phyloP scores from a whole-genome alignment of 2,113 vertebrate genomes.

The Erpornis zantholeuca region DNA sequence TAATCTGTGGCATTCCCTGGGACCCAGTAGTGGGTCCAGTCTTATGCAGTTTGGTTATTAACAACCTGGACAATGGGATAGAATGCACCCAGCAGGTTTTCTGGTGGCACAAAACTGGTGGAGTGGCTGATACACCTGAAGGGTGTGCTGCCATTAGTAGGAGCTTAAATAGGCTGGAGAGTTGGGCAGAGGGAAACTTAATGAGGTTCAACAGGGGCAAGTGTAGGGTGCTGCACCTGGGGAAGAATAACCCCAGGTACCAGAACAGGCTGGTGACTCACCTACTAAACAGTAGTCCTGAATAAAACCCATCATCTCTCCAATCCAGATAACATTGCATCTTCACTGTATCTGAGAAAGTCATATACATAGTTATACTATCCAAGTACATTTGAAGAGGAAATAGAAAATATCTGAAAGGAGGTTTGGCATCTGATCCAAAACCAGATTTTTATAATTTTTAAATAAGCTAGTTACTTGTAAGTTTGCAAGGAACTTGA shows the following conservation, averaged over 20 bases:
- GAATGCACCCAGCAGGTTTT: not conserved
- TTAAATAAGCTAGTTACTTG: not conserved
- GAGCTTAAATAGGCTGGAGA: not conserved
- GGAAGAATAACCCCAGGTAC: not conserved
- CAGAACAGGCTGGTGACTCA: not conserved
- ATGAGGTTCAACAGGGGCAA: not conserved
- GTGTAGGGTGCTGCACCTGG: not conserved
- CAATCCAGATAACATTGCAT: not conserved
- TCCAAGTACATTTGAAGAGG: not conserved
- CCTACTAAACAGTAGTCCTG: not conserved
- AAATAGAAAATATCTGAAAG: not conserved
- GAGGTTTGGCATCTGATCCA: not conserved
- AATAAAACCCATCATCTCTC: not conserved
- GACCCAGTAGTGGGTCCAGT: too few relatives aligned
- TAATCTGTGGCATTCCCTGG: not conserved
- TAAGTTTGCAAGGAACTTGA: not conserved
- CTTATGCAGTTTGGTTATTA: not conserved
- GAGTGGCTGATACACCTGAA: not conserved
- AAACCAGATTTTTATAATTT: not conserved
- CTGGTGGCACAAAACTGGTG: not conserved
- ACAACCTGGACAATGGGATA: fast-evolving
- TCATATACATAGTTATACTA: not conserved
- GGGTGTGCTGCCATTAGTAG: not conserved
- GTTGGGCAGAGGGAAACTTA: not conserved
- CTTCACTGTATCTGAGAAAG: not conserved